Percentiles rank a stretch among this genome's conserved stretches.
Evolutionary conservation across 1,140 invertebrate species (phyloP).

Genomic region (Coptotermes formosanus): DNA sequence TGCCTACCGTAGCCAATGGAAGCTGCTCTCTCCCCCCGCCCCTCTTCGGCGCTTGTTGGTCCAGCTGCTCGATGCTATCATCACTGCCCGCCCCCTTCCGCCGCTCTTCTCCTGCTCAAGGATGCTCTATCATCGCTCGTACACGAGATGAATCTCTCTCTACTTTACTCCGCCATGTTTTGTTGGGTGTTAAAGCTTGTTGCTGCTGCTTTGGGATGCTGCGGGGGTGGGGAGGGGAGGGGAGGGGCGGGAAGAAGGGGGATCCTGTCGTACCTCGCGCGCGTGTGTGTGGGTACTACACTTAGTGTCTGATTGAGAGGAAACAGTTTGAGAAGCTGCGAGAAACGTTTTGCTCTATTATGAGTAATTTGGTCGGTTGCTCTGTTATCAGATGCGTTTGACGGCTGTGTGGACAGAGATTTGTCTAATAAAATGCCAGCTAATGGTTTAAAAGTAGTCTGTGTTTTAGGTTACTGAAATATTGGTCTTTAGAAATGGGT

Average conservation of each 20-base stretch:
- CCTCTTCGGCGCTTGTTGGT: background rate
- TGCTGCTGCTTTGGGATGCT: background rate
- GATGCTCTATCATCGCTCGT: conserved; percentile 24
- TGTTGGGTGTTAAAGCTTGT: conserved; percentile 24
- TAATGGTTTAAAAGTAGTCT: background rate
- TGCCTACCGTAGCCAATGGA: background rate
- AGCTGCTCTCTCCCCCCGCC: background rate
- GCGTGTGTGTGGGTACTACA: background rate
- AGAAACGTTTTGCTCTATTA: background rate
- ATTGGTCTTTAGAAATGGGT: background rate
- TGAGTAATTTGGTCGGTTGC: background rate
- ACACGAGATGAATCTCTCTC: conserved; percentile 27
- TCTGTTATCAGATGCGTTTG: background rate
- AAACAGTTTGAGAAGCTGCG: background rate
- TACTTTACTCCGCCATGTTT: conserved; percentile 25
- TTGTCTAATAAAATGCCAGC: too few species aligned
- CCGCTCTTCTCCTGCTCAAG: background rate
- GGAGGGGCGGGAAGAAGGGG: background rate
- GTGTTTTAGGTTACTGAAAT: background rate
- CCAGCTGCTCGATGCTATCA: background rate
- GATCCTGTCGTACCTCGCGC: background rate
- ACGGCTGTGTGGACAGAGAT: background rate
- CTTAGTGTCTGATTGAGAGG: background rate
- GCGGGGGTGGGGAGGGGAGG: background rate
- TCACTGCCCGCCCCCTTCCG: background rate